A percentile compares a stretch with the other conserved stretches of the same genome.
phyloP scores from a whole-genome alignment of 2,797 vertebrate species.

The Ambastaia sidthimunki region DNA sequence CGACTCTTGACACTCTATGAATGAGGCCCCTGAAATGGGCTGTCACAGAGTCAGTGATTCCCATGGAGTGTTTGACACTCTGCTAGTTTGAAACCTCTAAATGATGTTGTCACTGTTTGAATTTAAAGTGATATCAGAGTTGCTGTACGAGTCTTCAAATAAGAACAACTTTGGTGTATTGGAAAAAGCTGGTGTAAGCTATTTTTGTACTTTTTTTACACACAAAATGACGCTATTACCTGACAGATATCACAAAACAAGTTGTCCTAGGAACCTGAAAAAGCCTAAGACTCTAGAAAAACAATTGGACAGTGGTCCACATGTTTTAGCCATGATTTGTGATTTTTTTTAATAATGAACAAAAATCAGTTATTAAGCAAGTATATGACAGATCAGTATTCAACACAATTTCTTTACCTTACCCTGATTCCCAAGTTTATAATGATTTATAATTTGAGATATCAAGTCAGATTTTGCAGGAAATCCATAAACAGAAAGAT shows the following conservation, averaged over 20 bases:
- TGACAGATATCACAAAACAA: not conserved
- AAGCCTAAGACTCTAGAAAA: not conserved
- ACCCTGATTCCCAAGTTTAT: too few species aligned
- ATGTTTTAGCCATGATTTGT: not conserved
- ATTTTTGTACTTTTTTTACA: not conserved
- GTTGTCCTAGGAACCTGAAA: not conserved
- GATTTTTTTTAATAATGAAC: too few species aligned
- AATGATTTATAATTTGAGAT: too few species aligned
- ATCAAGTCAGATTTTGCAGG: too few species aligned
- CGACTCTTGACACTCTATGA: not conserved
- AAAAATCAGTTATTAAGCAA: too few species aligned
- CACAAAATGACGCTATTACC: not conserved
- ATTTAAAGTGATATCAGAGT: not conserved
- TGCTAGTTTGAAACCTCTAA: not conserved
- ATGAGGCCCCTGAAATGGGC: not conserved
- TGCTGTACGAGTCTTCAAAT: not conserved
- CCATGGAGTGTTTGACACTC: not conserved
- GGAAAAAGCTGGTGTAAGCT: not conserved
- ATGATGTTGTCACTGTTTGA: conserved; percentile 6
- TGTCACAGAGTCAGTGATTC: not conserved
- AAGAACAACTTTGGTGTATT: not conserved
- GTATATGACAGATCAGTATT: too few species aligned
- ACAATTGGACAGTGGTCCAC: not conserved
- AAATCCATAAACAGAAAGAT: too few species aligned
- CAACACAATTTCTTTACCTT: too few species aligned